Conservation (phyloP, 2,113 vertebrate genomes). For the Calidris pygmaea region DNA sequence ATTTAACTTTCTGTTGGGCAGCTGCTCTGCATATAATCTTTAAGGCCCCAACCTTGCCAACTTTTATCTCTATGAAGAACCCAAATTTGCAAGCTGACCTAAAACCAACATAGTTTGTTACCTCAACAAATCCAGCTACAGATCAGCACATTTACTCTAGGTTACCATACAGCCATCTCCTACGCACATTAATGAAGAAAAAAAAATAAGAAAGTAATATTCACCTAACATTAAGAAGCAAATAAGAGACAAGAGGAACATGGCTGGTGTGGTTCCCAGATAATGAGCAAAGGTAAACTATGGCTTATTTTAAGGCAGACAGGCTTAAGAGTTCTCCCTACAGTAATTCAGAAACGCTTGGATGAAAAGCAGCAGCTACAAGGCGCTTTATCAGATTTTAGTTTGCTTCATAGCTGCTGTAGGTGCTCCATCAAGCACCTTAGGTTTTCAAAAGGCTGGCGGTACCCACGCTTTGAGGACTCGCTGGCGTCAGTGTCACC, state of each 20-base stretch:
- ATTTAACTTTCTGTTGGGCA: not conserved
- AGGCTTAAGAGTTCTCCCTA: not conserved
- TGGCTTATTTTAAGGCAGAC: not conserved
- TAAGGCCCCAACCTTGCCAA: not conserved
- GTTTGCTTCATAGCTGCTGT: no score
- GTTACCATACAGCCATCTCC: not conserved
- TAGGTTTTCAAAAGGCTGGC: rapidly evolving
- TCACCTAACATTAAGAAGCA: not conserved
- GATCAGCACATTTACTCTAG: not conserved
- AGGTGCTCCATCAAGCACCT: rapidly evolving
- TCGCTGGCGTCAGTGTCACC: rapidly evolving
- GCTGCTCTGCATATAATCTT: not conserved
- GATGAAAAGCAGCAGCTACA: not conserved
- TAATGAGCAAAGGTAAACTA: no score
- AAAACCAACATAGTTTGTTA: rapidly evolving
- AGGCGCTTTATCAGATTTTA: not conserved
- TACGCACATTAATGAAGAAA: rapidly evolving
- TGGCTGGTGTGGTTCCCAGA: rapidly evolving
- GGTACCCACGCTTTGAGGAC: rapidly evolving
- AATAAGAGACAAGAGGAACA: not conserved
- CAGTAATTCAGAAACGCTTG: not conserved
- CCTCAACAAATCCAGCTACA: not conserved
- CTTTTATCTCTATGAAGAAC: not conserved
- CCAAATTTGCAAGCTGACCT: not conserved
- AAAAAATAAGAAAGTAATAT: not conserved